Evolutionary conservation across 2,797 vertebrate species (phyloP).

Genomic region (Takifugu ocellatus): DNA sequence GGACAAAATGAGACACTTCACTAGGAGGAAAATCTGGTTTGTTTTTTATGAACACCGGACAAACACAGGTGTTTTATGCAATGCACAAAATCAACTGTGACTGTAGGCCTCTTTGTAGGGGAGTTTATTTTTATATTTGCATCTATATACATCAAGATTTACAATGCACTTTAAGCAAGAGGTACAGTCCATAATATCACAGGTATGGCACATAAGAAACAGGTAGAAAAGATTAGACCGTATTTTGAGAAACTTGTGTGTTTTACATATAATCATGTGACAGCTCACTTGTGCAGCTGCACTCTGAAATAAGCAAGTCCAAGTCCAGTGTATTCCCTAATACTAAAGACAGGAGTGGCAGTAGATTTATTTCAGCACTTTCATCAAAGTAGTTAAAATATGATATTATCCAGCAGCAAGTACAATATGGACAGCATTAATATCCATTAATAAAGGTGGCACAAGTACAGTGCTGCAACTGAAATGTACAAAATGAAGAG

Average conservation of each 20-base stretch:
- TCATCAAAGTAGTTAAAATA: constrained; percentile 13
- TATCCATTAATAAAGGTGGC: constrained; percentile 37
- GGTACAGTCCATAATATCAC: constrained; percentile 59
- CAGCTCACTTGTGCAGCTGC: constrained; percentile 18
- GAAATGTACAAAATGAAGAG: constrained; percentile 25
- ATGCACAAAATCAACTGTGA: too few species aligned
- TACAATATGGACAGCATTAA: constrained; percentile 39
- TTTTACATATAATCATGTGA: constrained; percentile 21
- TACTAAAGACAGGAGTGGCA: constrained; percentile 16
- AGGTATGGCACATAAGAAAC: constrained; percentile 41
- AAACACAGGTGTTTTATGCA: not conserved
- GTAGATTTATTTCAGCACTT: constrained; percentile 13
- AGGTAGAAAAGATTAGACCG: constrained; percentile 42
- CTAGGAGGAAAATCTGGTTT: too few species aligned
- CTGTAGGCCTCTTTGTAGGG: constrained; percentile 30
- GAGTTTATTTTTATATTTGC: constrained; percentile 61
- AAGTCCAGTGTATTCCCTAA: constrained; percentile 15
- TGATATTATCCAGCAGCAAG: constrained; percentile 31
- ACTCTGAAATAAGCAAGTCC: constrained; percentile 20
- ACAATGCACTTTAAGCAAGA: constrained; percentile 65
- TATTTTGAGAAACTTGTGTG: constrained; percentile 28
- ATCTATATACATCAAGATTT: constrained; percentile 73
- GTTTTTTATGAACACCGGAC: not conserved
- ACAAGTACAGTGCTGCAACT: constrained; percentile 47
- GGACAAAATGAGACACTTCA: constrained; percentile 12